Percentiles rank a stretch among this genome's conserved stretches.
Evolutionary conservation across 2,113 vertebrate genomes (phyloP).

Genomic region (Pandion haliaetus): DNA sequence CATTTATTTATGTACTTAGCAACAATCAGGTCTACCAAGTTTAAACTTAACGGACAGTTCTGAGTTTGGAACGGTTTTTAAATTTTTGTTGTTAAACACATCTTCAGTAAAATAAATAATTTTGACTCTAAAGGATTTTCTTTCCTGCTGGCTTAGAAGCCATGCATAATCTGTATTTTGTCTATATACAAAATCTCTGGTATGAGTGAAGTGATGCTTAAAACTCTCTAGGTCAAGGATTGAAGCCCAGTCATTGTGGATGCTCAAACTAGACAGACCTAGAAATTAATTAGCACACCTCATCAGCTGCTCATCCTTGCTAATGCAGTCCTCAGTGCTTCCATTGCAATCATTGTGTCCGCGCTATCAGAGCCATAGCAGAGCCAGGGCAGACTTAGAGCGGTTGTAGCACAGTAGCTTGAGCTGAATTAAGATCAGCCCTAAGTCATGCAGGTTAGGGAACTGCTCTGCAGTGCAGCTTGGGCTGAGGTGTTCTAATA

Average conservation of each 20-base stretch:
- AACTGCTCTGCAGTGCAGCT: background rate
- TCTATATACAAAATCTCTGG: background rate
- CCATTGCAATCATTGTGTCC: background rate
- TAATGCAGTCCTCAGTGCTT: background rate
- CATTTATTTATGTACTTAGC: background rate
- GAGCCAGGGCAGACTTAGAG: background rate
- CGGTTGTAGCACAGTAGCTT: background rate
- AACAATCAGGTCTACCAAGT: background rate
- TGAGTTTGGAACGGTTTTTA: background rate
- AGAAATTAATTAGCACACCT: constrained; percentile 1
- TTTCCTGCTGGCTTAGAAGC: background rate
- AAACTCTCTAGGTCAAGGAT: background rate
- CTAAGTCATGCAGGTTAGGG: background rate
- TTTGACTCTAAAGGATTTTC: background rate
- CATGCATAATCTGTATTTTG: background rate
- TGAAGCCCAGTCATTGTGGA: background rate
- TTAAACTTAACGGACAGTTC: background rate
- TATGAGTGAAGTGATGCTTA: constrained; percentile 6
- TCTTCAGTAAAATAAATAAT: constrained; percentile 24
- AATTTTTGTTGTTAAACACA: background rate
- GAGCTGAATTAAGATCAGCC: background rate
- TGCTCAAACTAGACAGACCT: background rate
- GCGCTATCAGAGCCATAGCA: rapidly evolving
- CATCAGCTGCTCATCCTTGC: constrained; percentile 11
- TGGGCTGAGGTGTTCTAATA: background rate